Conservation (phyloP, 92 coral and sea anemone species). For the Montipora capitata region DNA sequence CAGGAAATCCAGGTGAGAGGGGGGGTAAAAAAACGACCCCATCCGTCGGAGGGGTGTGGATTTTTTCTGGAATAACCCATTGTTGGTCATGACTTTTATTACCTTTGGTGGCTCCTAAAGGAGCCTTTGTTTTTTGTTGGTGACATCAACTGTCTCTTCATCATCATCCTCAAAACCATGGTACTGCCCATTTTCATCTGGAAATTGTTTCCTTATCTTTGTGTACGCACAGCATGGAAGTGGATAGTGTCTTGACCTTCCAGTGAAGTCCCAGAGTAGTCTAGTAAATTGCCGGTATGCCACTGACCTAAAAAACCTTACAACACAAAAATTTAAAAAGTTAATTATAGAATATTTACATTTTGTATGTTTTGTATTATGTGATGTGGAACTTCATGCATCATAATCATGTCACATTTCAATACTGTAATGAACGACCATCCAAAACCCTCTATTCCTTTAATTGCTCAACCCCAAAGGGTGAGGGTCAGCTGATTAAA, state of each 20-base stretch:
- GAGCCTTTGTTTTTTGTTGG: neutral
- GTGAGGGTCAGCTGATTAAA: neutral
- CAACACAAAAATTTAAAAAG: constrained; percentile 15
- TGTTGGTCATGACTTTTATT: neutral
- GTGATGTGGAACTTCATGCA: neutral
- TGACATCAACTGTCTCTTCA: neutral
- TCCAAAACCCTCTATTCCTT: neutral
- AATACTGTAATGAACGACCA: neutral
- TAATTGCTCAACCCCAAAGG: neutral
- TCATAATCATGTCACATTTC: neutral
- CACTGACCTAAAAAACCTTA: constrained; percentile 9
- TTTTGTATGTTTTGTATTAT: neutral
- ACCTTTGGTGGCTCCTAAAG: neutral
- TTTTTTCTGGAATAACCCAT: too few species aligned
- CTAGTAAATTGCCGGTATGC: constrained; percentile 12
- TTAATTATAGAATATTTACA: neutral
- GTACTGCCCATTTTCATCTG: constrained; percentile 13
- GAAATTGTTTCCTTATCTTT: constrained; percentile 30
- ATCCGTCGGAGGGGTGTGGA: too few species aligned
- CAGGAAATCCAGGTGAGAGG: too few species aligned
- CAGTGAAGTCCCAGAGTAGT: constrained; percentile 40
- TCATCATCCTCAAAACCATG: constrained; percentile 35
- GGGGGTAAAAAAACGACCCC: too few species aligned
- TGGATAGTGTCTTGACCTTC: constrained; percentile 31
- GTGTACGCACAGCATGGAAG: constrained; percentile 48